These are phyloP conservation scores for Eleutherodactylus coqui DNA, from an alignment of 2,797 vertebrate species.

Conservation along the genomic window DNA sequence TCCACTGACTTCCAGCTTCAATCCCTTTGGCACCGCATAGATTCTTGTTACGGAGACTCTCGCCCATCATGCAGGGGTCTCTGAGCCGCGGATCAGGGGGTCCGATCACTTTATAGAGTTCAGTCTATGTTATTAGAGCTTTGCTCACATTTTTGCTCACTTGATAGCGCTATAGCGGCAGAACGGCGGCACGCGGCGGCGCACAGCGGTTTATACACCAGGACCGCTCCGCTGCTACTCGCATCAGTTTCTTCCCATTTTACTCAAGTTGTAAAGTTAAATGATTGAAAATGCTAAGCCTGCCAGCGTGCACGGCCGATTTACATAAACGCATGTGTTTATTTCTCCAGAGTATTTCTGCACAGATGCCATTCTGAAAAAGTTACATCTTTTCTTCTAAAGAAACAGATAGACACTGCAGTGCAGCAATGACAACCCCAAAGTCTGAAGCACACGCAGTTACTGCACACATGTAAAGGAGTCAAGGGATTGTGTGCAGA, in stretches of 20 bases:
- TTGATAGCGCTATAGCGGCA: not conserved
- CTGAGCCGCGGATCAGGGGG: not conserved
- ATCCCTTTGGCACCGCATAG: not conserved
- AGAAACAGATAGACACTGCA: constrained; percentile 19
- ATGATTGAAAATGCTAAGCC: not conserved
- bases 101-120: too few species aligned
- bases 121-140: too few species aligned
- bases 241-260: constrained; percentile 18
- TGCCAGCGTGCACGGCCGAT: constrained; percentile 30
- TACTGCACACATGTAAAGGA: not conserved
- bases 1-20: too few species aligned
- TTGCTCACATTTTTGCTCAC: not conserved
- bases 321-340: constrained; percentile 39
- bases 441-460: not conserved
- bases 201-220: not conserved
- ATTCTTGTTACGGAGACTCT: not conserved
- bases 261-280: constrained; percentile 22
- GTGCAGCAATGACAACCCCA: not conserved
- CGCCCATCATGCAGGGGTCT: not conserved
- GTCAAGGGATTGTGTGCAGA: too few species aligned
- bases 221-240: not conserved
- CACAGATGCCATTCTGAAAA: constrained; percentile 28
- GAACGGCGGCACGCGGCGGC: not conserved
- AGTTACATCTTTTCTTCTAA: not conserved
- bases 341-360: constrained; percentile 32